A percentile compares a stretch with the other conserved stretches of the same genome.
Conservation (phyloP, 2,113 vertebrate species). For the Corapipo altera region DNA sequence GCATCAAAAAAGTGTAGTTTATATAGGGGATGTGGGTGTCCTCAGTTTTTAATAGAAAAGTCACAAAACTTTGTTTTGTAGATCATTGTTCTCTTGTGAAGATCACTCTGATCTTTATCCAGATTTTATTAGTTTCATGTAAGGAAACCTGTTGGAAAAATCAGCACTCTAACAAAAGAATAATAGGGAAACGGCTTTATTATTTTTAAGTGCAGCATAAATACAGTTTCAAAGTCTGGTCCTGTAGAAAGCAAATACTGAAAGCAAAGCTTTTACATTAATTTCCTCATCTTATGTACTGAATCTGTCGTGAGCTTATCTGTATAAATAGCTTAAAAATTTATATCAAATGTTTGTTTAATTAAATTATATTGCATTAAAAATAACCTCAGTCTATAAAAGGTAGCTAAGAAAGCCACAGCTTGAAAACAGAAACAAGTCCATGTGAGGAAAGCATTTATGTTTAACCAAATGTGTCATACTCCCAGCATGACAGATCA, state of each 20-base stretch:
- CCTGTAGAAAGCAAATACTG: background rate
- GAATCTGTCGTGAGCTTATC: background rate
- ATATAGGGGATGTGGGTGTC: background rate
- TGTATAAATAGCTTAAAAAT: background rate
- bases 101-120: background rate
- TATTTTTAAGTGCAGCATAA: background rate
- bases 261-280: background rate
- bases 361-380: background rate
- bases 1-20: background rate
- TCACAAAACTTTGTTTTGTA: background rate
- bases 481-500: rapidly evolving
- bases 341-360: background rate
- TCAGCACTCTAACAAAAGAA: background rate
- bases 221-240: background rate
- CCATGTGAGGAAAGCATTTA: background rate
- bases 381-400: background rate
- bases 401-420: background rate
- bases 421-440: background rate
- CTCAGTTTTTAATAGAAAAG: background rate
- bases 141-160: background rate
- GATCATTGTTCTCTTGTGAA: background rate
- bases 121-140: background rate
- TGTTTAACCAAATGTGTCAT: background rate
- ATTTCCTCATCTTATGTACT: background rate
- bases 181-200: background rate